Evolutionary conservation across 2,888 invertebrate genomes (phyloP), one percentile per base, ranked within the genome.

Genomic region (Apotomis capreana): DNA sequence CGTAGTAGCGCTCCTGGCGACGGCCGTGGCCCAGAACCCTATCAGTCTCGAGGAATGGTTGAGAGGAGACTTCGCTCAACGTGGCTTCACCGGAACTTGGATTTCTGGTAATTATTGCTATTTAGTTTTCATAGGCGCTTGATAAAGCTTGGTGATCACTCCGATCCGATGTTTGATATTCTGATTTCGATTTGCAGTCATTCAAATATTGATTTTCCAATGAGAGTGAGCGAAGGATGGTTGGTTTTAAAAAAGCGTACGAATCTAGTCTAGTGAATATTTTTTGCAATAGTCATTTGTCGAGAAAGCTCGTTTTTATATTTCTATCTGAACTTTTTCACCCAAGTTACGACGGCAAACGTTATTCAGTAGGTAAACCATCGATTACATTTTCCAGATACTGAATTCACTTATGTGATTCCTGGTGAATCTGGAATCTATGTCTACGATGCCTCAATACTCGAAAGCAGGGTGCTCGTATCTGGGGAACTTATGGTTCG

Each of bases 21-120:
- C 78, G 12, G 85, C 83, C 51, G 80, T 82, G 12, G 90, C 89
- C 1, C 87, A 89, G 63, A 81, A 84, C n/a, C 89, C 91, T 13
- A 87, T 92, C 75, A 89, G 89, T 0, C 79, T 93, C n/a, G 81
- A 90, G 60, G 93, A 94, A 67, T 87, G 92, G 69, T 84, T 92
- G 12, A 77, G 81, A 4, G 88, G 89, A 52, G 82, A 84, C 64
- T 93, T 91, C 75, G 5, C 79, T 0, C 93, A 92, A 76, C 85
- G 89, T 63, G 89, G 91, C 1, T 95, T 95, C 83, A 94, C 91
- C 78, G 95, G 95, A 75, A 94, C 93, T 63, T 95, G 95, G 95
- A 94, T 95, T 75, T 94, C 95, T 80, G 95, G 95, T 95, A 85
- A 68, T 46, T 64, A 51, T 68, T 68, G 64, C 64, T 70, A 40